Evolutionary conservation across 2,797 vertebrate genomes (phyloP).

Genomic region (Australoheros facetus): DNA sequence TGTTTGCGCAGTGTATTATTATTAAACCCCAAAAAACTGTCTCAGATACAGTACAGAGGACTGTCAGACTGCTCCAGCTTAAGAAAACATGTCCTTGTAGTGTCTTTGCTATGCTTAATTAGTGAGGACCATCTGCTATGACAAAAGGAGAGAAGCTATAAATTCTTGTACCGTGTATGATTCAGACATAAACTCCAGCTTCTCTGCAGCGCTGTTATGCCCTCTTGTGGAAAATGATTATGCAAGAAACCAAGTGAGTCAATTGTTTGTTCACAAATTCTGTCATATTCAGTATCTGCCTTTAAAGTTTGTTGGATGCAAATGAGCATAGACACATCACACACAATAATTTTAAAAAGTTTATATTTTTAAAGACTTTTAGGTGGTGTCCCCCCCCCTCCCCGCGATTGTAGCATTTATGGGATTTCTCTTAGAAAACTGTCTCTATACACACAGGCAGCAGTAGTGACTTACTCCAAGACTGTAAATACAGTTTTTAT

Average conservation of each 20-base stretch:
- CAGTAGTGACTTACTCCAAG: background rate
- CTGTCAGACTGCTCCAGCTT: background rate
- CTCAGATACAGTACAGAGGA: background rate
- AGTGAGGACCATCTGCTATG: conserved; percentile 23
- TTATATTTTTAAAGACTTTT: background rate
- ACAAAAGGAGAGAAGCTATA: background rate
- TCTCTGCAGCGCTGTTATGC: conserved; percentile 11
- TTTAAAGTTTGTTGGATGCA: no score
- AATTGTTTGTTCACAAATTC: background rate
- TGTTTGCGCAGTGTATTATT: background rate
- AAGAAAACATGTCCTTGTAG: background rate
- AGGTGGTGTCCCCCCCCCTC: no score
- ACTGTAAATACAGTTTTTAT: background rate
- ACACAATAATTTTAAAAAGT: background rate
- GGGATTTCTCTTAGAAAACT: background rate
- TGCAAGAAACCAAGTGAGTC: background rate
- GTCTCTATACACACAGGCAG: background rate
- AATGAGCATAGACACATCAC: background rate
- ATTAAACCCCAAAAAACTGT: background rate
- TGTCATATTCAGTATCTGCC: no score
- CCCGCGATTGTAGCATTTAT: background rate
- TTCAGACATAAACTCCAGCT: background rate
- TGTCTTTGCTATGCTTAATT: conserved; percentile 1
- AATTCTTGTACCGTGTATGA: background rate
- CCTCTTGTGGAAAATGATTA: conserved; percentile 55